Evolutionary conservation across 2,797 vertebrate genomes (phyloP), one percentile per base, ranked within the genome.

Genomic region (Spinus pinus): DNA sequence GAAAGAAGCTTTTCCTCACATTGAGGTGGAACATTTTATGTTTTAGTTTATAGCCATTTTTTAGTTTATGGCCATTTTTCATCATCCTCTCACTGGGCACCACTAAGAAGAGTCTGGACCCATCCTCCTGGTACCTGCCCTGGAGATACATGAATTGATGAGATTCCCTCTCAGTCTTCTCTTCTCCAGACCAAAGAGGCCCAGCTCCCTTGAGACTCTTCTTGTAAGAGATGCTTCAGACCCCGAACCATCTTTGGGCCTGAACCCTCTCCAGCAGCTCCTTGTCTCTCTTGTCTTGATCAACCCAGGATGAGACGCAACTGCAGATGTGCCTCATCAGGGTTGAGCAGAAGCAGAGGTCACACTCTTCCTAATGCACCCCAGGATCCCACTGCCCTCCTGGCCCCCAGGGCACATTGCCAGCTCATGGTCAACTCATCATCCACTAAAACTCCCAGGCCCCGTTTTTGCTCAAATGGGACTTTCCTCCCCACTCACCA

Each of bases 281-380:
- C 30, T 60, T 30, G 11, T 53, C 39, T 53, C 33, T 71, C 24
- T n/a, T 30, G 30, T 35, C 22, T 69, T 51, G 30, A 66, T 39
- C 53, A 88, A 47, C 33, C 46, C 47, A 41, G 47, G 37, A 33
- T 44, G 10, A 30, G n/a, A 47, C 25, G 19, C 30, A 44, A 30
- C 10, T 72, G n/a, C 37, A 28, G 23, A 44, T 28, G 51, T 51
- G 44, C 44, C 58, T 51, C 39, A 17, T 23, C 51, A 35, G 30
- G 61, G 22, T 24, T 0, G 1, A 54, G 33, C 12, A 47, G 25
- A 41, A 25, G 14, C 20, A n/a, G 12, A 27, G 25, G 53, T 17
- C 61, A 60, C 39, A 9, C 30, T 53, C 30, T 41, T 47, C 53
- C 60, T 8, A 9, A 4, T 12, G 46, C n/a, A 54, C n/a, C 12